Evolutionary conservation across 2,888 invertebrate genomes (phyloP).

Genomic region (Aporophyla nigra): DNA sequence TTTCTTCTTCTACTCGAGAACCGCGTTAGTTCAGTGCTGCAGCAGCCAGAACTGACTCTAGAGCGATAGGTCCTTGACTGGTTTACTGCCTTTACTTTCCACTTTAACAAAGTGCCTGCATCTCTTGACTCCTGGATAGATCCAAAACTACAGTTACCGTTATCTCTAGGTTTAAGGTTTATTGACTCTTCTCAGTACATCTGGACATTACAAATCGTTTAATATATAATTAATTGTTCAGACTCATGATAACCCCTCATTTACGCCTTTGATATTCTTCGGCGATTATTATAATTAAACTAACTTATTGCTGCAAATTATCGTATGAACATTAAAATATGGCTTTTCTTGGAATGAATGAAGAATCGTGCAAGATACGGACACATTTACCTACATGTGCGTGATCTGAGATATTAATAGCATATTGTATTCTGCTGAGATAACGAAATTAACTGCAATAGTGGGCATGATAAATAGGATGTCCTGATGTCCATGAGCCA

Average conservation of each 20-base stretch:
- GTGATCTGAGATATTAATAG: constrained; percentile 38
- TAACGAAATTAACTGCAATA: constrained; percentile 24
- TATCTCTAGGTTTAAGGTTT: constrained; percentile 37
- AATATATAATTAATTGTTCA: constrained; percentile 36
- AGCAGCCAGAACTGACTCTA: too few species aligned
- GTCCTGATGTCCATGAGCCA: background rate
- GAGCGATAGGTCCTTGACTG: background rate
- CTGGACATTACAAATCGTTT: constrained; percentile 33
- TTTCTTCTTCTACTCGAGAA: background rate
- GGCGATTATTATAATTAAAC: constrained; percentile 54
- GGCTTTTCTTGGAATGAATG: constrained; percentile 49
- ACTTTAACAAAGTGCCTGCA: background rate
- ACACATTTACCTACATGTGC: constrained; percentile 27
- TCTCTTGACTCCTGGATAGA: background rate
- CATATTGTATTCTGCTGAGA: constrained; percentile 20
- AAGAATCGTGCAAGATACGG: constrained; percentile 46
- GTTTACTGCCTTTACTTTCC: background rate
- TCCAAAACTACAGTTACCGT: background rate
- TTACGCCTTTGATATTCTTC: constrained; percentile 52
- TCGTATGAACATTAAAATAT: constrained; percentile 36
- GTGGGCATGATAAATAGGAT: constrained; percentile 23
- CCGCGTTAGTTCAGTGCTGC: background rate
- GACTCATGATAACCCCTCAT: constrained; percentile 58
- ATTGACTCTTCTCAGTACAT: constrained; percentile 52
- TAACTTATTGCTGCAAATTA: constrained; percentile 53